These are phyloP conservation scores for Aegotheles bennettii DNA, from an alignment of 2,113 vertebrate genomes.

Conservation along the genomic window DNA sequence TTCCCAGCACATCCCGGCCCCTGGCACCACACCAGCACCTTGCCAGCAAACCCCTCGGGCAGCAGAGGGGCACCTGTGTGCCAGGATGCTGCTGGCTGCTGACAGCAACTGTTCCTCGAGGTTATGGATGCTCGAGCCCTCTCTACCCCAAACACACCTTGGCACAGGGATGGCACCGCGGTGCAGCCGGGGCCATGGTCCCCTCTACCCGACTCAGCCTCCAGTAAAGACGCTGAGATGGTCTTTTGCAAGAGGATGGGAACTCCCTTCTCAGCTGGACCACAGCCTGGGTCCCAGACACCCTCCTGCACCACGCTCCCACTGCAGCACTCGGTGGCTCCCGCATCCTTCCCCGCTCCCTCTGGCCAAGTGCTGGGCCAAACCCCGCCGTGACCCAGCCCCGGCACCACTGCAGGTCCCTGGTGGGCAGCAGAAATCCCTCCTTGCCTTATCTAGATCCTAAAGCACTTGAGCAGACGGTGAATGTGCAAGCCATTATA, in stretches of 20 bases:
- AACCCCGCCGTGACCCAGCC: background rate
- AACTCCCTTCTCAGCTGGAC: background rate
- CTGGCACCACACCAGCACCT: background rate
- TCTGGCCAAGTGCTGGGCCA: fast-evolving
- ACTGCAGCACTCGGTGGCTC: fast-evolving
- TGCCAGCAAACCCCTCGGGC: background rate
- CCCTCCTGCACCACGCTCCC: background rate
- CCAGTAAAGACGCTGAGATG: background rate
- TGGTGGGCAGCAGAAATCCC: background rate
- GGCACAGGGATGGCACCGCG: fast-evolving
- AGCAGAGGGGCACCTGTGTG: background rate
- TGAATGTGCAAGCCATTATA: background rate
- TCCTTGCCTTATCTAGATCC: background rate
- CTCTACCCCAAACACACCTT: background rate
- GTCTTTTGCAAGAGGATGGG: background rate
- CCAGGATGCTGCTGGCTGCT: background rate
- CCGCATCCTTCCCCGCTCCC: background rate
- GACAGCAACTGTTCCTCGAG: fast-evolving
- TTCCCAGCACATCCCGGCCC: background rate
- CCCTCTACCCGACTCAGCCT: fast-evolving
- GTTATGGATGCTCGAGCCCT: background rate
- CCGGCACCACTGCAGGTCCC: background rate
- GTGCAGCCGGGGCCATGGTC: fast-evolving
- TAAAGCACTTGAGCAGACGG: constrained; percentile 35
- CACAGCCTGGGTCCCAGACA: background rate